Evolutionary conservation across 2,797 vertebrate genomes (phyloP).

Genomic region (Lithobates pipiens): DNA sequence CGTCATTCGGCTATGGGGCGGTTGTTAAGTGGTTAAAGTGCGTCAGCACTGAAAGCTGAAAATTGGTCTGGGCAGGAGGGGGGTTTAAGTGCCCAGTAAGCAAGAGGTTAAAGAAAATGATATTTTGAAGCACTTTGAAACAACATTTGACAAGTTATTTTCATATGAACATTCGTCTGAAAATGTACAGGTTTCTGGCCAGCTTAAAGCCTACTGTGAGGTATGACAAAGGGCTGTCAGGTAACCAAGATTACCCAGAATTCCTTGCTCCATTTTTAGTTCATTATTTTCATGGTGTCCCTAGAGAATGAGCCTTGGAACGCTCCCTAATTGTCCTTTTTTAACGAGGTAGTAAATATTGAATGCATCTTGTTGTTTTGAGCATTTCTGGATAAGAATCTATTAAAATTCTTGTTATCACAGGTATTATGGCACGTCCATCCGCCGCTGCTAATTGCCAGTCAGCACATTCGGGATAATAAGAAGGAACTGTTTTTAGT

Average conservation of each 20-base stretch:
- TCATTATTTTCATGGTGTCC: neutral
- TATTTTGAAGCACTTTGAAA: too few species aligned
- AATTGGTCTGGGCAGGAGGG: too few species aligned
- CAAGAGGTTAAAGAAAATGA: too few species aligned
- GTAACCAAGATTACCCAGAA: neutral
- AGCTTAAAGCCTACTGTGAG: too few species aligned
- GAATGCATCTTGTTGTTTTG: neutral
- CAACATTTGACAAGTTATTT: too few species aligned
- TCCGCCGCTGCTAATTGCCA: constrained; percentile 19
- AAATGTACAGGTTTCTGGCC: too few species aligned
- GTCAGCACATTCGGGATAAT: constrained; percentile 27
- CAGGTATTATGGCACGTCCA: neutral
- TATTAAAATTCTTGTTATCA: neutral
- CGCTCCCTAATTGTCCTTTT: neutral
- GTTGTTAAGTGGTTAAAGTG: too few species aligned
- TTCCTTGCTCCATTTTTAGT: neutral
- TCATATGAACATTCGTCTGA: too few species aligned
- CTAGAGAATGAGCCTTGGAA: neutral
- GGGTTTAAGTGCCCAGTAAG: too few species aligned
- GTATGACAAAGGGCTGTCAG: too few species aligned
- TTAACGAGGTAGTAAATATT: neutral
- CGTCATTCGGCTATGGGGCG: too few species aligned
- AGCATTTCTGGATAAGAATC: neutral
- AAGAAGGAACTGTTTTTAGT: neutral
- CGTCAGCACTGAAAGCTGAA: too few species aligned